phyloP scores from a whole-genome alignment of 2,797 vertebrate genomes.

The Emys orbicularis region DNA sequence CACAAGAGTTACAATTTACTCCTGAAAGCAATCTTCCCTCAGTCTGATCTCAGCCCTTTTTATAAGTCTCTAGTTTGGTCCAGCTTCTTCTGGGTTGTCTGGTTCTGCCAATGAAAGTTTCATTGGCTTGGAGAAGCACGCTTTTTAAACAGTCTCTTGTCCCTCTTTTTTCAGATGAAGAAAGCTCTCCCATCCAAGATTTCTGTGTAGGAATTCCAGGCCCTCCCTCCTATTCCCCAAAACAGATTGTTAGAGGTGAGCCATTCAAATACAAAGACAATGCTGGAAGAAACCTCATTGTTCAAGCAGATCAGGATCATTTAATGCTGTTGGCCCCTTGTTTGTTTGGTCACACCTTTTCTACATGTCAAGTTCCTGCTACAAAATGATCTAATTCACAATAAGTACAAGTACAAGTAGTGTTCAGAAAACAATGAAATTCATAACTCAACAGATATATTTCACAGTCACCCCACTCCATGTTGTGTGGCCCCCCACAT shows the following conservation, averaged over 20 bases:
- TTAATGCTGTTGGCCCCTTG: fast-evolving
- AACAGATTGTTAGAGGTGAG: not conserved
- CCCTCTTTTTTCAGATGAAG: not conserved
- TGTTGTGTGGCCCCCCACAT: not conserved
- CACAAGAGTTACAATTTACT: not conserved
- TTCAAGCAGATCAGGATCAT: fast-evolving
- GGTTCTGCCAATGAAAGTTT: not conserved
- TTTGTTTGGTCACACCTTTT: not conserved
- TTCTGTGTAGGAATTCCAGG: not conserved
- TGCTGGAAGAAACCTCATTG: not conserved
- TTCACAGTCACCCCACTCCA: not conserved
- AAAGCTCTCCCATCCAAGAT: fast-evolving
- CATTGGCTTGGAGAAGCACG: not conserved
- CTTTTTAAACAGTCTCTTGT: not conserved
- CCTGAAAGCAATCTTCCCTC: not conserved
- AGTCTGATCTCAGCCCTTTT: not conserved
- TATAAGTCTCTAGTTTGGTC: not conserved
- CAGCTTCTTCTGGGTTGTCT: not conserved
- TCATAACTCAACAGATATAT: not conserved
- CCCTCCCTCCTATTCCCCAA: not conserved
- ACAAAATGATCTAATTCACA: not conserved
- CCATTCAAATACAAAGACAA: not conserved
- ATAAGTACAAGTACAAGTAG: not conserved
- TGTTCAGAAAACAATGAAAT: not conserved
- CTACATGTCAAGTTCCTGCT: not conserved